Conservation (phyloP, 2,888 invertebrate genomes). For the Drosophila subquinaria region DNA sequence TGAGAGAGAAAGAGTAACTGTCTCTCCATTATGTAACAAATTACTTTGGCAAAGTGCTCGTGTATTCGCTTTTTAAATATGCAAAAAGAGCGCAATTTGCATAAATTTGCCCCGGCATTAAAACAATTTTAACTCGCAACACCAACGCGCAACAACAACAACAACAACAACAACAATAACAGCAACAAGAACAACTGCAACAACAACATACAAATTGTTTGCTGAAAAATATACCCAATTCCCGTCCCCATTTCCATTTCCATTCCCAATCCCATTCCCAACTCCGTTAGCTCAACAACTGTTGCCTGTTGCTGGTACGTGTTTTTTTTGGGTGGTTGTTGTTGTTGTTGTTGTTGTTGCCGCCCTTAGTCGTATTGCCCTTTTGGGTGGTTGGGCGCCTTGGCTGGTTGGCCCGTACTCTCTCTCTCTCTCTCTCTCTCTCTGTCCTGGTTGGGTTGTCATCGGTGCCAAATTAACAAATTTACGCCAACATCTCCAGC, state of each 20-base stretch:
- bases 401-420: constrained; percentile 9
- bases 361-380: neutral
- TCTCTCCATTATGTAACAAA: constrained; percentile 81
- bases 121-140: constrained; percentile 84
- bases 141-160: constrained; percentile 62
- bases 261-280: neutral
- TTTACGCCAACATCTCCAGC: constrained; percentile 81
- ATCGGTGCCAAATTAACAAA: constrained; percentile 84
- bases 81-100: constrained; percentile 86
- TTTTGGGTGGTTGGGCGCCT: constrained; percentile 26
- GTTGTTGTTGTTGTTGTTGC: neutral
- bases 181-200: constrained; percentile 18
- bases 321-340: constrained; percentile 32
- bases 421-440: constrained; percentile 24
- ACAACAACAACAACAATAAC: constrained; percentile 16
- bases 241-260: neutral
- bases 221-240: constrained; percentile 35
- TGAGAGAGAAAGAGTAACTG: constrained; percentile 17
- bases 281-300: constrained; percentile 20
- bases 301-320: constrained; percentile 54
- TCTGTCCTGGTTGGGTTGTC: constrained; percentile 62
- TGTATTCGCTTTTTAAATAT: constrained; percentile 86
- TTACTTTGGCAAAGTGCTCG: constrained; percentile 85
- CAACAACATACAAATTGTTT: constrained; percentile 22
- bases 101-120: constrained; percentile 85